A percentile compares a stretch with the other conserved stretches of the same genome.
Conservation (phyloP, 2,888 invertebrate genomes). For the Tyria jacobaeae region DNA sequence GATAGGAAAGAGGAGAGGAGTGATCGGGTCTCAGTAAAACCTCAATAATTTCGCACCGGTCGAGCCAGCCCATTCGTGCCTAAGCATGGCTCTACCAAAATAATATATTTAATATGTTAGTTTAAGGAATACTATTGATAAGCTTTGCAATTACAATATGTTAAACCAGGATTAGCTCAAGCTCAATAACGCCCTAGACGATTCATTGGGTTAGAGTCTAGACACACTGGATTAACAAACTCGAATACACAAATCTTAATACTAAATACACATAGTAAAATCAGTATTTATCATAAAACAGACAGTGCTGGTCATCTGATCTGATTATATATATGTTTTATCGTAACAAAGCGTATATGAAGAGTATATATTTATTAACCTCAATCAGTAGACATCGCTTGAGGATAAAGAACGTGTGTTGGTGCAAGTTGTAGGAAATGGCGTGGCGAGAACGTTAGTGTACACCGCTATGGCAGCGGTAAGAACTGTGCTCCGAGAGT, state of each 20-base stretch:
- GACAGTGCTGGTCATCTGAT: conserved; percentile 36
- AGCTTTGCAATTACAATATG: too few relatives aligned
- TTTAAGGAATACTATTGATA: not conserved
- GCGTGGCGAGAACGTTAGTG: too few relatives aligned
- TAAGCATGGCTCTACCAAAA: too few relatives aligned
- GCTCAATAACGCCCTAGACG: too few relatives aligned
- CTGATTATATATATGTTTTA: conserved; percentile 41
- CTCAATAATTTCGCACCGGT: too few relatives aligned
- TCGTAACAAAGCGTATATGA: conserved; percentile 46
- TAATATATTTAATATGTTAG: too few relatives aligned
- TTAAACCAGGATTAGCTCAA: too few relatives aligned
- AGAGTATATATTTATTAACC: conserved; percentile 78
- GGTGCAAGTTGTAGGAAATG: conserved; percentile 38
- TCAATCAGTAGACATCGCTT: conserved; percentile 76
- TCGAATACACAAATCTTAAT: not conserved
- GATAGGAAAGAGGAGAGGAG: too few relatives aligned
- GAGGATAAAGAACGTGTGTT: conserved; percentile 57
- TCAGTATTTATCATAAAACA: conserved; percentile 11
- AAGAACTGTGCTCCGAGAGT: too few relatives aligned
- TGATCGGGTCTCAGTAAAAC: too few relatives aligned
- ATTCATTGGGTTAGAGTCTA: not conserved
- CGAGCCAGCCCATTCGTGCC: too few relatives aligned
- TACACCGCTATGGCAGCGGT: too few relatives aligned
- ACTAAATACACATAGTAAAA: not conserved
- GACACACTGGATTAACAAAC: not conserved